phyloP scores from a whole-genome alignment of 2,888 invertebrate genomes.

The Callyntrura guangdongensis region DNA sequence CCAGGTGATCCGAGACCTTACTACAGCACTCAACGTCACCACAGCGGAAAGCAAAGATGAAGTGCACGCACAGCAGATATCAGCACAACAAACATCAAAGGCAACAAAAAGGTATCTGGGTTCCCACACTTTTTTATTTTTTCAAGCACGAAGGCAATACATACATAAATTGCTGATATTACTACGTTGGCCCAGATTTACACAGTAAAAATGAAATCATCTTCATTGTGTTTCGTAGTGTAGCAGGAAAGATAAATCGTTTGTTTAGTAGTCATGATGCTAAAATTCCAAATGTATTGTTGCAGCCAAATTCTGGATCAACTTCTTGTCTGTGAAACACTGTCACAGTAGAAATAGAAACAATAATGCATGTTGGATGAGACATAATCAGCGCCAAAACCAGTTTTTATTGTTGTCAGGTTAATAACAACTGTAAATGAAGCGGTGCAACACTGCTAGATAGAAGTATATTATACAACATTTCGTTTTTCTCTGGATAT shows the following conservation, averaged over 20 bases:
- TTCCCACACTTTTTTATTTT: constrained; percentile 82
- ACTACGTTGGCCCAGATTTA: constrained; percentile 23
- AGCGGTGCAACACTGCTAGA: no score
- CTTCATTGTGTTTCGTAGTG: no score
- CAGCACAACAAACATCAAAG: neutral
- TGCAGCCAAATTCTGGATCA: neutral
- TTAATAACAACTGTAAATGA: neutral
- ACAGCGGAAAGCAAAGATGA: neutral
- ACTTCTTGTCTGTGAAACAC: neutral
- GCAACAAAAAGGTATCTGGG: constrained; percentile 79
- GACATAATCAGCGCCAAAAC: constrained; percentile 12
- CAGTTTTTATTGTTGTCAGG: constrained; percentile 29
- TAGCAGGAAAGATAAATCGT: no score
- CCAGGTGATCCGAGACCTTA: constrained; percentile 11
- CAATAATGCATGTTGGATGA: constrained; percentile 8
- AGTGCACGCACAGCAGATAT: constrained; percentile 33
- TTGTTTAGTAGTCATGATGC: no score
- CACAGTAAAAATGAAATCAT: neutral
- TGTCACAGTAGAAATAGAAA: neutral
- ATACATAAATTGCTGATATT: neutral
- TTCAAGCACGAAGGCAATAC: neutral
- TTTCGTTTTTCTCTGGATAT: no score
- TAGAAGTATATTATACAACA: no score
- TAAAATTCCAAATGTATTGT: neutral
- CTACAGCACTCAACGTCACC: neutral